Evolutionary conservation across 2,797 vertebrate genomes (phyloP).

Genomic region (Phylloscopus collybita): DNA sequence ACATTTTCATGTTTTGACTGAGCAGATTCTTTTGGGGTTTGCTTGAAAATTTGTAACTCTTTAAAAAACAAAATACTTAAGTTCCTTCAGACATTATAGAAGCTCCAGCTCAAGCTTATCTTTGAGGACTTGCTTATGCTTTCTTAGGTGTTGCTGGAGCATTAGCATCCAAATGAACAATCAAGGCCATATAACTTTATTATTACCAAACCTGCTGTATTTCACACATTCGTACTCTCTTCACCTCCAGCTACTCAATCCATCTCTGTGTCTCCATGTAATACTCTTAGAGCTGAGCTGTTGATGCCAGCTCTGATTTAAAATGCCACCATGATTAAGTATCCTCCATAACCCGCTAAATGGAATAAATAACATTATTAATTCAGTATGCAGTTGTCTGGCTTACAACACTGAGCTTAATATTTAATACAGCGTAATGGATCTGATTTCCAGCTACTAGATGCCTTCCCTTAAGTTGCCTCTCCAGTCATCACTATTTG

Average conservation of each 20-base stretch:
- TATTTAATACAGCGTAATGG: conserved; percentile 36
- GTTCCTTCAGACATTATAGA: neutral
- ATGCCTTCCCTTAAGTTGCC: conserved; percentile 18
- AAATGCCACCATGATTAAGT: conserved; percentile 12
- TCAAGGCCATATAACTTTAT: neutral
- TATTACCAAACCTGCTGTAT: conserved; percentile 1
- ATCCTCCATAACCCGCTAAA: conserved; percentile 3
- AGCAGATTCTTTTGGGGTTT: neutral
- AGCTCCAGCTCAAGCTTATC: neutral
- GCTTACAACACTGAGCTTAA: conserved; percentile 11
- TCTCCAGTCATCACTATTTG: conserved; percentile 11
- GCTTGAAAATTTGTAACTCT: neutral
- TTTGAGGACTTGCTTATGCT: neutral
- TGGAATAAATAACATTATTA: conserved; percentile 61
- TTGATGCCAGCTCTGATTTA: conserved; percentile 15
- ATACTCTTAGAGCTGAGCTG: neutral
- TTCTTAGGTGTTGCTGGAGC: neutral
- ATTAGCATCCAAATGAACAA: neutral
- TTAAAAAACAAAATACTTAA: neutral
- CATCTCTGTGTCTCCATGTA: neutral
- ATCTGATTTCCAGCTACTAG: conserved; percentile 46
- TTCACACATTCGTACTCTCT: conserved; percentile 39
- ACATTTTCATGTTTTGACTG: neutral
- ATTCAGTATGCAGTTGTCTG: conserved; percentile 40
- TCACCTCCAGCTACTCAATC: conserved; percentile 20